A percentile compares a stretch with the other conserved stretches of the same genome.
phyloP scores from a whole-genome alignment of 2,888 invertebrate genomes.

The Gymnocheta viridis region DNA sequence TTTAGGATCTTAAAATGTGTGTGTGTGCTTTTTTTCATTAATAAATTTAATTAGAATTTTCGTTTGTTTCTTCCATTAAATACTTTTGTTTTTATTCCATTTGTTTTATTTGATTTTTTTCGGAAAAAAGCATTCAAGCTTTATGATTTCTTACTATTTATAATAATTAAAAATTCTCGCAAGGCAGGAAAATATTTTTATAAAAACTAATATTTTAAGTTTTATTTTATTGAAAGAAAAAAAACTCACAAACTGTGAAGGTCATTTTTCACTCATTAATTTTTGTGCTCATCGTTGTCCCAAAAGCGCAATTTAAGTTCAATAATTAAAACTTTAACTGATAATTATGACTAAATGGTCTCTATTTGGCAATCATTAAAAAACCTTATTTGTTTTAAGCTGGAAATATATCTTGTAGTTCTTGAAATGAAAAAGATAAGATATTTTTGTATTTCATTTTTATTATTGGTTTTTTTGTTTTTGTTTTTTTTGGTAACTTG shows the following conservation, averaged over 20 bases:
- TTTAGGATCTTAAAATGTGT: not conserved
- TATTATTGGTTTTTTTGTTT: not conserved
- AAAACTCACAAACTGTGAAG: not conserved
- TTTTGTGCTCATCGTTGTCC: too few relatives aligned
- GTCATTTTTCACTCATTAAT: too few relatives aligned
- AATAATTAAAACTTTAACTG: slow-evolving; percentile 1
- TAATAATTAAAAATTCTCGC: slow-evolving; percentile 1
- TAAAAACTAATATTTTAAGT: not conserved
- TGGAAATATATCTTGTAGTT: slow-evolving; percentile 28
- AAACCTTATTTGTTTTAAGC: not conserved
- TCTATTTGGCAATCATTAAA: not conserved
- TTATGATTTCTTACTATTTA: slow-evolving; percentile 29
- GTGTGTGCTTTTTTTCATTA: not conserved
- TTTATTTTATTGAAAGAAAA: not conserved
- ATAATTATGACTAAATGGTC: slow-evolving; percentile 12
- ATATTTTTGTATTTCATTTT: slow-evolving; percentile 9
- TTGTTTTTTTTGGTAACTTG: slow-evolving; percentile 18
- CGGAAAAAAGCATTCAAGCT: slow-evolving; percentile 39
- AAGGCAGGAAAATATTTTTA: not conserved
- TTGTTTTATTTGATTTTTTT: not conserved
- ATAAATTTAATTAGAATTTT: slow-evolving; percentile 12
- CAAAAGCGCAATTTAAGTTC: not conserved
- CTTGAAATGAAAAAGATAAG: not conserved
- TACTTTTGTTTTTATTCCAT: not conserved
- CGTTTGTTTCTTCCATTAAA: not conserved